Evolutionary conservation across 2,888 invertebrate genomes (phyloP), one percentile per base, ranked within the genome.

Genomic region (Zaprionus bogoriensis): DNA sequence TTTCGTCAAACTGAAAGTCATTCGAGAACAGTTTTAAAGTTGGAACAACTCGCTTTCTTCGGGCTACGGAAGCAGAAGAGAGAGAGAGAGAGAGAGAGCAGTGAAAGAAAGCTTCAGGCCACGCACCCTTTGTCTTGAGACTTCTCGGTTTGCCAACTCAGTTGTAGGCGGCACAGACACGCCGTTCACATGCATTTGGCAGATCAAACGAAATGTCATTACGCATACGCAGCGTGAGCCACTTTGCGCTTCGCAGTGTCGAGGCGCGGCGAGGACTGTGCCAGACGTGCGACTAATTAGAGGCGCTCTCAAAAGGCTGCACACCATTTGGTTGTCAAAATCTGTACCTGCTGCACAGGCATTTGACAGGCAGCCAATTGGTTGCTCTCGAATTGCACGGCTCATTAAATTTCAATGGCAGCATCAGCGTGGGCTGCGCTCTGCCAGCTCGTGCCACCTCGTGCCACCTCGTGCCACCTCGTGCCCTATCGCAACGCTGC

Each of bases 311-410:
- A 62, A 69, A 77, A 44, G 48, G 61, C 52, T 60, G 69, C 62
- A 75, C 83, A 70, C 83, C 79, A 79, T 76, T 82, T 73, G 58
- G 69, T 63, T 82, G 79, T 75, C 79, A 48, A 61, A 44, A 42
- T 46, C 28, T 28, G 70, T 60, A 66, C 48, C 73, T 76, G 64
- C 57, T 48, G 45, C 39, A 12, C 60, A 52, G 50, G 62, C 52
- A 52, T 73, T 76, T 79, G 79, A 82, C 79, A 85, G 57, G 32
- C 55, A 52, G 76, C 86, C 79, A 85, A 67, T 55, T 55, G 53
- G 44, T 46, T 74, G 72, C 63, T 60, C 44, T 42, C 63, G 60
- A 83, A 79, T 71, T 52, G 54, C 63, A 74, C 59, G 45, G 53
- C 86, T 86, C 86, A 80, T 86, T 80, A 77, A 79, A 65, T 71